These are phyloP conservation scores for Sceloporus undulatus DNA, from an alignment of 2,113 vertebrate species.

Conservation along the genomic window DNA sequence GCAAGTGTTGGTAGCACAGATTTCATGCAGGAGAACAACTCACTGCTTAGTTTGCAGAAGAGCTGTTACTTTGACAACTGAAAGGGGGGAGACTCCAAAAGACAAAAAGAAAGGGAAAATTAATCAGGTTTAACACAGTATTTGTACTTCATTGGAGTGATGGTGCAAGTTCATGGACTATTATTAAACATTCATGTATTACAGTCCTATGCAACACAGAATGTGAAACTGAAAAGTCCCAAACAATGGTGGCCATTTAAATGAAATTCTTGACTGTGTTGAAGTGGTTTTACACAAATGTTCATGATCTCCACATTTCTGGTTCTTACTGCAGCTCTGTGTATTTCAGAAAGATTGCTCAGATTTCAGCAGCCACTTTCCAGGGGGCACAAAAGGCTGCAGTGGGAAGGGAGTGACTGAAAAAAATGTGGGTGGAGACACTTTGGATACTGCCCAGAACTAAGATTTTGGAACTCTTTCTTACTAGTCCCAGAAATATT, in stretches of 20 bases:
- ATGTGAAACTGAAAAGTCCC: neutral
- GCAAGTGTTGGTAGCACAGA: neutral
- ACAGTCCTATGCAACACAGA: neutral
- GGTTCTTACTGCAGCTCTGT: neutral
- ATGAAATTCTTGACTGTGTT: neutral
- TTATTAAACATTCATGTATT: neutral
- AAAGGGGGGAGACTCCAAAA: neutral
- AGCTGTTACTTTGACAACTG: constrained; percentile 21
- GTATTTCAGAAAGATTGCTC: neutral
- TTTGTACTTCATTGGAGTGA: neutral
- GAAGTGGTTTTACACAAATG: neutral
- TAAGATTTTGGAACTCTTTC: neutral
- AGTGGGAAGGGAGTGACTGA: neutral
- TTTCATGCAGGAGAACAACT: neutral
- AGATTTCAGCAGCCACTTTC: neutral
- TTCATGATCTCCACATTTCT: neutral
- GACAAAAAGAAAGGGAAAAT: accelerated
- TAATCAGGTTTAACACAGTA: neutral
- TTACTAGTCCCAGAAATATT: neutral
- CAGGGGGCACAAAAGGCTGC: neutral
- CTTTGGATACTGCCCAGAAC: neutral
- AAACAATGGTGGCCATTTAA: neutral
- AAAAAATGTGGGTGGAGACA: neutral
- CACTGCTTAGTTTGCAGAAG: accelerated
- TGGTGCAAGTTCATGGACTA: neutral